Base-by-base conservation (phyloP, 1,140 invertebrate genomes). In the Microplitis demolitor region DNA sequence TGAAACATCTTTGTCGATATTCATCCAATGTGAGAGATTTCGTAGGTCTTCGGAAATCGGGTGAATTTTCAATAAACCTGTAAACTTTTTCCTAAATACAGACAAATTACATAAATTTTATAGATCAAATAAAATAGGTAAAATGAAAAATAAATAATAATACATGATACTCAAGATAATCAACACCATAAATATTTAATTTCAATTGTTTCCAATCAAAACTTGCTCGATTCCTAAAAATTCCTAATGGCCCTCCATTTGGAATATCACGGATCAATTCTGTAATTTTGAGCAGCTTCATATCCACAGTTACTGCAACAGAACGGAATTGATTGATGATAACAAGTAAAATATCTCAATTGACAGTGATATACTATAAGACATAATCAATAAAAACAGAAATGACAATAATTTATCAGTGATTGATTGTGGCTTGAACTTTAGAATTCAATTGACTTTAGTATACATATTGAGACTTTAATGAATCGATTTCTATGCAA, bases 201-300 rank as follows among this genome's bases (percentile, higher is more conserved):
- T 91, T 93, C 88, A 97, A 90, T 69, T 91, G 89, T 78, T 94
- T 94, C 93, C 95, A 97, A 80, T 95, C 90, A 82, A 97, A 97
- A 3, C 91, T 91, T 0, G 94, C 92, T 74, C 89, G 89, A 68
- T 91, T 90, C 69, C 96, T 89, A 78, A 95, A 96, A 6, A 74
- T 75, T 77, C 93, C 91, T 31, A 97, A 81, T 1, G 93, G 93
- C 13, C 95, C 74, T 24, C 13, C 94, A n/a, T 79, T 82, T 1
- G 92, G 91, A 72, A 93, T 89, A 77, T 91, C 90, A 0, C 89
- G 75, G 14, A 89, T 75, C 16, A 80, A 69, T 53, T 80, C 71
- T 67, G 74, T 80, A 11, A 74, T 72, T 45, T 71, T 78, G 13
- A 71, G 66, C 8, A 71, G 9, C 4, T 74, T 70, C 58, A 53